A percentile compares a stretch with the other conserved stretches of the same genome.
Conservation (phyloP, 2,888 invertebrate genomes). For the Sylvicola fuscatus region DNA sequence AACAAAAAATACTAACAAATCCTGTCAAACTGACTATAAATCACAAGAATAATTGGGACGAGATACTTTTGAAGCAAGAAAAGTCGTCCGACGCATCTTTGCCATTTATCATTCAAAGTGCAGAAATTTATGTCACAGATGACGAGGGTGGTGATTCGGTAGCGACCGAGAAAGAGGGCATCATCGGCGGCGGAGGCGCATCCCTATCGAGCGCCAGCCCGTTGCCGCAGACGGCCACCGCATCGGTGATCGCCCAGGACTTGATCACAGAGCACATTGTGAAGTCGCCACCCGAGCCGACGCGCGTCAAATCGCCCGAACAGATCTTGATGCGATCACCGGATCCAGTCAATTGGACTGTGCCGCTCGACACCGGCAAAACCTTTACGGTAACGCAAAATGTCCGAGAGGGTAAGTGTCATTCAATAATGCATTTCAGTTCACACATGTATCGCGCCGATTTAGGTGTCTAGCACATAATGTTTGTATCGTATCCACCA, state of each 20-base stretch:
- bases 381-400: slow-evolving; percentile 86
- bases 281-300: slow-evolving; percentile 84
- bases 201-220: slow-evolving; percentile 23
- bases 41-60: too few species aligned
- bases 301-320: slow-evolving; percentile 81
- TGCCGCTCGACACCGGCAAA: slow-evolving; percentile 81
- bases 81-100: too few species aligned
- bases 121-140: slow-evolving; percentile 13
- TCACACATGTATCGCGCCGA: not conserved
- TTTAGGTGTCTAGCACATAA: not conserved
- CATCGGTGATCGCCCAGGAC: slow-evolving; percentile 7
- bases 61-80: too few species aligned
- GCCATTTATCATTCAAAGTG: not conserved
- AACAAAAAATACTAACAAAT: too few species aligned
- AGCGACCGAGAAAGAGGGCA: too few species aligned
- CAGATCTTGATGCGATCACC: slow-evolving; percentile 83
- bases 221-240: slow-evolving; percentile 12
- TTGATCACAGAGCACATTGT: slow-evolving; percentile 46
- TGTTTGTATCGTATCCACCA: not conserved
- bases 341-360: slow-evolving; percentile 90
- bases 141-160: slow-evolving; percentile 14
- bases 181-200: slow-evolving; percentile 17
- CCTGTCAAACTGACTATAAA: too few species aligned
- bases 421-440: not conserved
- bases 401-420: slow-evolving; percentile 46